Base-by-base conservation (phyloP, 2,888 invertebrate genomes). In the Dromius quadrimaculatus region DNA sequence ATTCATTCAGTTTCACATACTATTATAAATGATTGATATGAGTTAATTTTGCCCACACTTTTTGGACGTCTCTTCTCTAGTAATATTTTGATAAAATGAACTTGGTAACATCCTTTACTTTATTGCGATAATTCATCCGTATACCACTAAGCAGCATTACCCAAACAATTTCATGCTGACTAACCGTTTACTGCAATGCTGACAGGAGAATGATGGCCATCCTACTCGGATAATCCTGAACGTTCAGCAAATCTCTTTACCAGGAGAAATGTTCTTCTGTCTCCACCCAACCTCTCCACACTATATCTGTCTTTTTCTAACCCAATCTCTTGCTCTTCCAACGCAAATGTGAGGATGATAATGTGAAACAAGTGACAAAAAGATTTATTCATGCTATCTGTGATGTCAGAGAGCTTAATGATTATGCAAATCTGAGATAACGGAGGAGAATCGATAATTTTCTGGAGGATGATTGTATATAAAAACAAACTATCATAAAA, bases 301-400 rank as follows among this genome's bases (percentile, higher is more conserved):
- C 41, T 6, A 1, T 22, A 11, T n/a, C n/a, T n/a, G n/a, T n/a
- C 8, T 47, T n/a, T 20, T n/a, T 15, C 2, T 23, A 13, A n/a
- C 11, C n/a, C 22, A 17, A n/a, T 45, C 50, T 11, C 50, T 50
- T 28, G n/a, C 28, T 20, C 47, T 9, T 2, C 8, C 17, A 28
- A 15, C 23, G 22, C 50, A 15, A 28, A 23, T 23, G 28, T 28
- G 50, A 28, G 34, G 59, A 59, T 59, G 34, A 59, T 59, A 59
- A 59, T 59, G 59, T 59, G 59, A 59, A 59, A 34, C 59, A 59
- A 59, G 59, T 59, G 59, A 59, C 59, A 34, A 36, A 20, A 15
- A 20, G 59, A n/a, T 59, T 59, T 59, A 59, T 59, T 59, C 36
- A 59, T 59, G 36, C 36, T 19, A 3, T 13, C 17, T 11, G 28